A percentile compares a stretch with the other conserved stretches of the same genome.
These are phyloP conservation scores for Strongylocentrotus purpuratus DNA, from an alignment of 35 echinoderm and acorn worm species.

Conservation along the genomic window DNA sequence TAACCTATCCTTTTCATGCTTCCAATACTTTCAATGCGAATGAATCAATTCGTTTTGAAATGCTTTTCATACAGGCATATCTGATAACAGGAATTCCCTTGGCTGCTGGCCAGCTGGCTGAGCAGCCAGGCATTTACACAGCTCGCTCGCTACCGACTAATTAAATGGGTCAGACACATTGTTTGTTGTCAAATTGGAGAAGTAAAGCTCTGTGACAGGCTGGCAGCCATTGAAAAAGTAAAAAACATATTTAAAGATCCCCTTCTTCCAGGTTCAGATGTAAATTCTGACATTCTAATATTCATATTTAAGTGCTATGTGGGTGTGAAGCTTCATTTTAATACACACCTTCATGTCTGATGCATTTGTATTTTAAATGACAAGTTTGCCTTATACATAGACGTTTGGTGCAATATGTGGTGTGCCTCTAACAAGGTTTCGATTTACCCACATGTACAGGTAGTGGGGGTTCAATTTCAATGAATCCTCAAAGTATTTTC, in stretches of 20 bases:
- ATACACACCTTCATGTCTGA: too few relatives aligned
- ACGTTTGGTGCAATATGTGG: too few relatives aligned
- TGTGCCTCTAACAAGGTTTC: too few relatives aligned
- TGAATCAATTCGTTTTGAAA: slow-evolving; percentile 11
- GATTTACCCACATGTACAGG: too few relatives aligned
- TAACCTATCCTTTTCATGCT: not conserved
- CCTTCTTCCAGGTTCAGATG: too few relatives aligned
- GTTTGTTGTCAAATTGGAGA: not conserved
- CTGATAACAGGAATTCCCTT: slow-evolving; percentile 3
- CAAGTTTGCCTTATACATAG: too few relatives aligned
- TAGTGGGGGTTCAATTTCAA: too few relatives aligned
- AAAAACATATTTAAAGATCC: too few relatives aligned
- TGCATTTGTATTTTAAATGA: not conserved
- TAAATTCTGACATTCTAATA: not conserved
- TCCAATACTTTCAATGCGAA: not conserved
- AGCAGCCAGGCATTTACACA: not conserved
- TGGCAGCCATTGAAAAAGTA: not conserved
- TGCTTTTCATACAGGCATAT: not conserved
- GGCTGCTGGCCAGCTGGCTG: not conserved
- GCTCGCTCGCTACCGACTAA: not conserved
- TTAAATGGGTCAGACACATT: not conserved
- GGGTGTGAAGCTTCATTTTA: not conserved
- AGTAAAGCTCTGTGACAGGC: not conserved
- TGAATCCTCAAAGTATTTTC: too few relatives aligned
- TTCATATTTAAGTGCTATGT: not conserved